Conservation (phyloP, 2,797 vertebrate species). For the Poecilia gillii region DNA sequence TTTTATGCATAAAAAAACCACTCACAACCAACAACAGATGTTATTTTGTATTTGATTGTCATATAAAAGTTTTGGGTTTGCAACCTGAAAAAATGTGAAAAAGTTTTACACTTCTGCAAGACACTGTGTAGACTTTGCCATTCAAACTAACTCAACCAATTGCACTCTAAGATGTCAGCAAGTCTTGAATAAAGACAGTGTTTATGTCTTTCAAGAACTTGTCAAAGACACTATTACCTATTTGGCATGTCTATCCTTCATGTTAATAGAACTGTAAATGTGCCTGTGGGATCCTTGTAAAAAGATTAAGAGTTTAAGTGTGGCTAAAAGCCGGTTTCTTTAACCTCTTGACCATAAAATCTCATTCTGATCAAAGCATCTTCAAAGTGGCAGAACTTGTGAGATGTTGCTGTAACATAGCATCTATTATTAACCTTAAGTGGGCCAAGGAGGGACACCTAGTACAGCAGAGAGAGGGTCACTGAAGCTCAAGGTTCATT, state of each 20-base stretch:
- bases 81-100: background rate
- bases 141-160: background rate
- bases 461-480: background rate
- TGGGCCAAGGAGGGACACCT: background rate
- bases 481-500: background rate
- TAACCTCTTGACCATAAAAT: background rate
- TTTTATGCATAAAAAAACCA: background rate
- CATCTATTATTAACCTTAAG: constrained; percentile 8
- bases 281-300: background rate
- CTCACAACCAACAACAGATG: no score
- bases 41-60: background rate
- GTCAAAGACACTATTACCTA: background rate
- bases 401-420: background rate
- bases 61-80: background rate
- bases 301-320: background rate
- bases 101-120: background rate
- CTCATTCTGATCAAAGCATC: background rate
- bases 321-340: background rate
- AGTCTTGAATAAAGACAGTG: background rate
- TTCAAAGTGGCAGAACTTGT: background rate
- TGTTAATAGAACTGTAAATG: constrained; percentile 11
- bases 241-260: background rate
- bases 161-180: background rate
- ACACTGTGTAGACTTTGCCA: background rate
- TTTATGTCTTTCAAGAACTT: background rate